Percentiles rank a stretch among this genome's conserved stretches.
phyloP scores from a whole-genome alignment of 2,888 invertebrate genomes.

The Polydesmus complanatus region DNA sequence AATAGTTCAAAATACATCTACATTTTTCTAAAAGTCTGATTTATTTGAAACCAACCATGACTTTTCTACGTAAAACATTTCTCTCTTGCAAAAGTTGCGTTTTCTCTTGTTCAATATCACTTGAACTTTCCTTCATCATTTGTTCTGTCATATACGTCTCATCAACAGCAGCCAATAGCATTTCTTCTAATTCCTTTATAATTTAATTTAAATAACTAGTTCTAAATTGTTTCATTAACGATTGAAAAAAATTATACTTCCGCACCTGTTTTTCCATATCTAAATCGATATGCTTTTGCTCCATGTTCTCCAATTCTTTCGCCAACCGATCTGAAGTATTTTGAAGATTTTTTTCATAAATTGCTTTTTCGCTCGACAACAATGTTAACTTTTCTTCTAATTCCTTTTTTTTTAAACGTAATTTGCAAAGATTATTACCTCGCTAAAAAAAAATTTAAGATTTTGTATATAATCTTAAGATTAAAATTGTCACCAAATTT shows the following conservation, averaged over 20 bases:
- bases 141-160: slow-evolving; percentile 8
- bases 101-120: slow-evolving; percentile 7
- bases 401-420: slow-evolving; percentile 5
- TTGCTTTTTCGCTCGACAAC: not conserved
- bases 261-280: slow-evolving; percentile 27
- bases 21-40: no score
- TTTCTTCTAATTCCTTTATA: slow-evolving; percentile 6
- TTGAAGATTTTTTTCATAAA: slow-evolving; percentile 25
- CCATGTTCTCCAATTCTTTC: slow-evolving; percentile 24
- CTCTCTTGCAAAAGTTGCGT: not conserved
- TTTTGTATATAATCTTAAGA: not conserved
- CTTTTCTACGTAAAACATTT: not conserved
- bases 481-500: not conserved
- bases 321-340: slow-evolving; percentile 26
- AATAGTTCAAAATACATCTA: not conserved
- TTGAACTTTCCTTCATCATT: not conserved
- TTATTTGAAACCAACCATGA: slow-evolving; percentile 5
- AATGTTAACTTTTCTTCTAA: not conserved
- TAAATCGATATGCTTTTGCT: slow-evolving; percentile 20
- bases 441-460: not conserved
- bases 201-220: not conserved
- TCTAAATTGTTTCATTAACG: not conserved
- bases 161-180: slow-evolving; percentile 6
- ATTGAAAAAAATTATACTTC: not conserved
- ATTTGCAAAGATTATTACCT: not conserved